phyloP scores from a whole-genome alignment of 2,797 vertebrate species.

The Halcyon smyrnensis region DNA sequence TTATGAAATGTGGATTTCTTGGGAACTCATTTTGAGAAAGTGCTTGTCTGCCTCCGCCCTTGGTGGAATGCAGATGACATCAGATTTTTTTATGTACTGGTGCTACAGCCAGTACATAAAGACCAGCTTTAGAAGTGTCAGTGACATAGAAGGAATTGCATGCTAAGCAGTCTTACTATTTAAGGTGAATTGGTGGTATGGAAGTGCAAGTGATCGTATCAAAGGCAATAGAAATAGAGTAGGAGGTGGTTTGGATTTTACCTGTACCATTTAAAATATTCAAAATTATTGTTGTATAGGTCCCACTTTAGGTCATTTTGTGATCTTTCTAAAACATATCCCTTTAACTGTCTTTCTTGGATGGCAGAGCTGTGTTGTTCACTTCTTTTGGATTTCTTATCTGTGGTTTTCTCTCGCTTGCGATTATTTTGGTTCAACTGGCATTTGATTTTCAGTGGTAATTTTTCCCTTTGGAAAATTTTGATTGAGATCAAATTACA shows the following conservation, averaged over 20 bases:
- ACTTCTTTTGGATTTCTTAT: not conserved
- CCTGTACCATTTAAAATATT: not conserved
- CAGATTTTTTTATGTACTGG: constrained; percentile 36
- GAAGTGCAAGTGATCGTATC: not conserved
- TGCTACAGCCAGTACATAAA: not conserved
- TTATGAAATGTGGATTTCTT: constrained; percentile 53
- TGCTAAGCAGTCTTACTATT: not conserved
- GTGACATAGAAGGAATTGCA: not conserved
- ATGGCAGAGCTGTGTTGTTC: not conserved
- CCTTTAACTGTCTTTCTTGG: not conserved
- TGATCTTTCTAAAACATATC: not conserved
- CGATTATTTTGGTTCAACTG: not conserved
- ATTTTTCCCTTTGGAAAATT: not conserved
- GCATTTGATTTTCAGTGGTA: not conserved
- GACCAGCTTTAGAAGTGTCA: not conserved
- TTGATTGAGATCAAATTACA: not conserved
- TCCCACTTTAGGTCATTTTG: not conserved
- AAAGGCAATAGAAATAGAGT: not conserved
- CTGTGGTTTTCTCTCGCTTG: not conserved
- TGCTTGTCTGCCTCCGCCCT: constrained; percentile 32
- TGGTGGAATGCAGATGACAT: constrained; percentile 38
- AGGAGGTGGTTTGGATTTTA: not conserved
- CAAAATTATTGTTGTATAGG: not conserved
- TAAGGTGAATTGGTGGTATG: not conserved
- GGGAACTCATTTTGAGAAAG: constrained; percentile 64